Conservation (phyloP, 1,140 invertebrate genomes). For the Conus betulinus region DNA sequence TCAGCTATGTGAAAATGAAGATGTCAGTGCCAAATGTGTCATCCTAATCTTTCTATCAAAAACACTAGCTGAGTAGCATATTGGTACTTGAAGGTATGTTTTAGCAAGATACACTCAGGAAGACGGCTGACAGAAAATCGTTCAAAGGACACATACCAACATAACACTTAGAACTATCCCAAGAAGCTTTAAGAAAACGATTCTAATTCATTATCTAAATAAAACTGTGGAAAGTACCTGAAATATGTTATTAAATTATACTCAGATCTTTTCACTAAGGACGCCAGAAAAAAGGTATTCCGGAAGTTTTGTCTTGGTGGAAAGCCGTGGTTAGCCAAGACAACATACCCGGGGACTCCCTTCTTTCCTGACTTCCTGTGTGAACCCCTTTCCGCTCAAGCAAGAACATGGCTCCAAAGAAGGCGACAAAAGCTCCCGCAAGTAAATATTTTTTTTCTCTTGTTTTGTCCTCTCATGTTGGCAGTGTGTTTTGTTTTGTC, state of each 20-base stretch:
- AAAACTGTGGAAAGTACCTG: background rate
- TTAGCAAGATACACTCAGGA: too few relatives aligned
- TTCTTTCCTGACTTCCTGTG: conserved; percentile 1
- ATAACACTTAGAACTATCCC: background rate
- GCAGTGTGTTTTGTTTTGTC: too few relatives aligned
- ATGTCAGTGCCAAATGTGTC: too few relatives aligned
- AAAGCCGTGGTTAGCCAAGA: background rate
- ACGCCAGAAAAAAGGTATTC: conserved; percentile 17
- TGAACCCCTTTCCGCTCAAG: conserved; percentile 46
- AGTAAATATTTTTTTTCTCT: conserved; percentile 39
- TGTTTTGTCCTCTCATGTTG: background rate
- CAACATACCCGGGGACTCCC: conserved; percentile 26
- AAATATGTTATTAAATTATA: background rate
- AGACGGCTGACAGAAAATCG: too few relatives aligned
- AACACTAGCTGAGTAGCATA: too few relatives aligned
- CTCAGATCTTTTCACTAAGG: conserved; percentile 34
- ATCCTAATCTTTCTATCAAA: too few relatives aligned
- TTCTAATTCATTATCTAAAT: background rate
- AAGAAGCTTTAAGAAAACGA: background rate
- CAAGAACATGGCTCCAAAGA: conserved; percentile 70
- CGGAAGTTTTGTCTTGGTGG: conserved; percentile 6
- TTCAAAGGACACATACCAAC: background rate
- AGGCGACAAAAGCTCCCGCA: conserved; percentile 57
- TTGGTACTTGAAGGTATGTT: too few relatives aligned
- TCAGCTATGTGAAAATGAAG: too few relatives aligned